A percentile compares a stretch with the other conserved stretches of the same genome.
Evolutionary conservation across 2,888 invertebrate species (phyloP).

Genomic region (Gari tellinella): DNA sequence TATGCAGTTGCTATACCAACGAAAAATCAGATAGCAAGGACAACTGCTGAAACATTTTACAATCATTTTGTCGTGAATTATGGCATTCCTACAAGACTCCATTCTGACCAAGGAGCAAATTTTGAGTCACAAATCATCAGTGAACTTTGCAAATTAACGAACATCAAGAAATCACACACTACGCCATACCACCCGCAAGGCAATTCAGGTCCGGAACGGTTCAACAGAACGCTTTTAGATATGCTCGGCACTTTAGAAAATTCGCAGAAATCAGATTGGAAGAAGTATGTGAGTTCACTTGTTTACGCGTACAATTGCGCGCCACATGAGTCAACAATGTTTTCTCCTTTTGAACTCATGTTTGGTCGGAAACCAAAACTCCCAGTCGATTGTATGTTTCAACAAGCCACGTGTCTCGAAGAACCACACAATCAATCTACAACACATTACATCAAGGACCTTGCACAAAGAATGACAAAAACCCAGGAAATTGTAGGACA

Average conservation of each 20-base stretch:
- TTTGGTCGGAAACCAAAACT: slow-evolving; percentile 40
- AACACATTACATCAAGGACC: slow-evolving; percentile 10
- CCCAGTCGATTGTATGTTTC: too few relatives aligned
- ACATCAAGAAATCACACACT: slow-evolving; percentile 36
- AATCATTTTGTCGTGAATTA: slow-evolving; percentile 25
- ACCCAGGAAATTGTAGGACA: slow-evolving; percentile 8
- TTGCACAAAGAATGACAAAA: background rate
- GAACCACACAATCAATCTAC: too few relatives aligned
- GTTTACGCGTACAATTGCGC: slow-evolving; percentile 29
- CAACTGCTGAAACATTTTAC: slow-evolving; percentile 27
- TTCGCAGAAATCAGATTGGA: slow-evolving; percentile 32
- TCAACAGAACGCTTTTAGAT: slow-evolving; percentile 27
- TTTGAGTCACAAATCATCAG: slow-evolving; percentile 28
- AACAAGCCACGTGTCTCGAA: too few relatives aligned
- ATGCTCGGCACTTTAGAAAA: slow-evolving; percentile 29
- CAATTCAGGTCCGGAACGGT: slow-evolving; percentile 40
- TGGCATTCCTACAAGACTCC: slow-evolving; percentile 32
- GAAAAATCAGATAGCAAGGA: too few relatives aligned
- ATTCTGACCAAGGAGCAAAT: slow-evolving; percentile 38
- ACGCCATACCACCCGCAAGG: slow-evolving; percentile 22
- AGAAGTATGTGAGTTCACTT: slow-evolving; percentile 9
- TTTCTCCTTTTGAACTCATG: slow-evolving; percentile 32
- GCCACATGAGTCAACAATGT: slow-evolving; percentile 29
- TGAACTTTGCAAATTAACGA: slow-evolving; percentile 23
- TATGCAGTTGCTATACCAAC: too few relatives aligned